phyloP scores from a whole-genome alignment of 92 coral and sea anemone genomes.

The Meandrina meandrites region DNA sequence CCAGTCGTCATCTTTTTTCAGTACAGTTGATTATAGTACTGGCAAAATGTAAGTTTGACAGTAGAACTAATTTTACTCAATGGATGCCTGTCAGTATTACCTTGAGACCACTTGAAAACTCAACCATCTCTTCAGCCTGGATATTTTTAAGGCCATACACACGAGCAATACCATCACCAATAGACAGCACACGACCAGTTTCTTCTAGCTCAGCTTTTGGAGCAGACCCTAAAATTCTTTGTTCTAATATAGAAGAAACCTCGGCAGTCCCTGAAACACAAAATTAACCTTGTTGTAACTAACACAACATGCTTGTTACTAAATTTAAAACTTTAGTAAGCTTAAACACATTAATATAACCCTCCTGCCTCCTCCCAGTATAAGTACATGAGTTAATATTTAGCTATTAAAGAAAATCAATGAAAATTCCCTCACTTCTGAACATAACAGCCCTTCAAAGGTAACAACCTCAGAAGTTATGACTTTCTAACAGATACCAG shows the following conservation, averaged over 20 bases:
- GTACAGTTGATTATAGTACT: too few species aligned
- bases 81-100: slow-evolving; percentile 27
- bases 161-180: slow-evolving; percentile 99
- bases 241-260: slow-evolving; percentile 93
- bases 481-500: too few species aligned
- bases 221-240: slow-evolving; percentile 90
- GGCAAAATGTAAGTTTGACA: too few species aligned
- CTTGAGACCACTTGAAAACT: slow-evolving; percentile 98
- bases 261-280: slow-evolving; percentile 87
- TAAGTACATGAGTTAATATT: too few species aligned
- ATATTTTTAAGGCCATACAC: slow-evolving; percentile 99
- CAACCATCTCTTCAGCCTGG: slow-evolving; percentile 99
- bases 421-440: too few species aligned
- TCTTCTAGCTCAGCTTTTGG: slow-evolving; percentile 98
- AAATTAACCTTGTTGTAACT: not conserved
- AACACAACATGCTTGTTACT: not conserved
- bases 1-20: too few species aligned
- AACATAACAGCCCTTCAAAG: too few species aligned
- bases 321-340: not conserved
- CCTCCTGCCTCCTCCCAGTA: too few species aligned
- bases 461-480: too few species aligned
- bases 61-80: not conserved
- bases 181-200: slow-evolving; percentile 98
- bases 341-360: too few species aligned
- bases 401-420: too few species aligned